Percentiles rank a stretch among this genome's conserved stretches.
phyloP scores from a whole-genome alignment of 2,797 vertebrate genomes.

The Etheostoma nigrum region DNA sequence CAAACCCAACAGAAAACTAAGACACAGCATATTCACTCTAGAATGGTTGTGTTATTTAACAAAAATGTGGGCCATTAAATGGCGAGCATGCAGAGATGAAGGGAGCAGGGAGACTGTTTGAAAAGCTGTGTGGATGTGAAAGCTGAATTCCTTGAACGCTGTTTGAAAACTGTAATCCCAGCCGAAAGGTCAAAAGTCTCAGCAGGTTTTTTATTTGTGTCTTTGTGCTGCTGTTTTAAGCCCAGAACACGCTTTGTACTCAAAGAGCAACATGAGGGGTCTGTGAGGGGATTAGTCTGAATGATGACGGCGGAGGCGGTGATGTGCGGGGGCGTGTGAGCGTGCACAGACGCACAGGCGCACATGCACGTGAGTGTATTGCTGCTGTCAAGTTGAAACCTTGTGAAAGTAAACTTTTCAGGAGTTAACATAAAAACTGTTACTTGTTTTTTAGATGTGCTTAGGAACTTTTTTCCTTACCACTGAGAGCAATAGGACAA shows the following conservation, averaged over 20 bases:
- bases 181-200: conserved; percentile 85
- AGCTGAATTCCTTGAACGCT: conserved; percentile 81
- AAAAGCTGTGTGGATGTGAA: conserved; percentile 70
- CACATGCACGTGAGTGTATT: conserved; percentile 19
- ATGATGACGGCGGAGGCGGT: conserved; percentile 75
- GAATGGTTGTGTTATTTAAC: conserved; percentile 76
- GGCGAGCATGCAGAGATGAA: conserved; percentile 70
- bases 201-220: conserved; percentile 83
- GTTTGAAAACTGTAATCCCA: conserved; percentile 86
- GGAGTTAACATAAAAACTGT: conserved; percentile 12
- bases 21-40: conserved; percentile 15
- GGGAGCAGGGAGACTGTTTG: conserved; percentile 69
- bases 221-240: conserved; percentile 85
- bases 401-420: conserved; percentile 60
- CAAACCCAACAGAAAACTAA: conserved; percentile 23
- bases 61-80: conserved; percentile 68
- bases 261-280: conserved; percentile 86
- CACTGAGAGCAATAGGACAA: not conserved
- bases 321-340: conserved; percentile 59
- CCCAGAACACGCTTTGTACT: conserved; percentile 85
- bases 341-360: conserved; percentile 13
- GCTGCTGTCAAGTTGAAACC: conserved; percentile 46
- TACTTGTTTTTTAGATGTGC: not conserved
- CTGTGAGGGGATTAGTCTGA: conserved; percentile 87
- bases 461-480: not conserved